Conservation (phyloP, 2,888 invertebrate species). For the Nipponacmea schrenckii region DNA sequence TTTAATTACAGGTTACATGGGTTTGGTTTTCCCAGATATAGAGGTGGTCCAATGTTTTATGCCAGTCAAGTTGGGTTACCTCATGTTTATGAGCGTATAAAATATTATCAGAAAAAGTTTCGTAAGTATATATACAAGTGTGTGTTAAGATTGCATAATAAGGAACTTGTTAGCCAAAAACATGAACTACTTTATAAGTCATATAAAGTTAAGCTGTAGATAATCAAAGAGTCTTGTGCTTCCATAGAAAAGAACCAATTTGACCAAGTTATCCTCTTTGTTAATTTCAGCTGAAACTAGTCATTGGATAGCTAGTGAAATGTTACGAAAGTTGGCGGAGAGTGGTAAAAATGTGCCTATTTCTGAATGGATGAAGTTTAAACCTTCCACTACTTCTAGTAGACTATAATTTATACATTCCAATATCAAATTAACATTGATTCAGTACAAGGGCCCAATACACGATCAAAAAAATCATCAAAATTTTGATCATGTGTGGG, state of each 20-base stretch:
- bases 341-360: conserved; percentile 45
- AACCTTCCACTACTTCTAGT: no score
- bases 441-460: no score
- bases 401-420: no score
- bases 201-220: no score
- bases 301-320: conserved; percentile 54
- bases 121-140: conserved; percentile 53
- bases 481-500: no score
- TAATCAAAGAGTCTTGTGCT: background rate
- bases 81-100: conserved; percentile 54
- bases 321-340: conserved; percentile 47
- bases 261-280: background rate
- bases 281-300: conserved; percentile 46
- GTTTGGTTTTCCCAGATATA: conserved; percentile 58
- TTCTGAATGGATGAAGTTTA: conserved; percentile 41
- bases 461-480: no score
- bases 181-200: background rate
- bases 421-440: no score
- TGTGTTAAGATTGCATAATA: background rate
- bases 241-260: background rate
- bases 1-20: conserved; percentile 53
- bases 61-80: conserved; percentile 59
- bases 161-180: background rate
- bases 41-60: conserved; percentile 64
- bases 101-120: conserved; percentile 50